Conservation (phyloP, 2,888 invertebrate genomes). For the Pediacus dermestoides region DNA sequence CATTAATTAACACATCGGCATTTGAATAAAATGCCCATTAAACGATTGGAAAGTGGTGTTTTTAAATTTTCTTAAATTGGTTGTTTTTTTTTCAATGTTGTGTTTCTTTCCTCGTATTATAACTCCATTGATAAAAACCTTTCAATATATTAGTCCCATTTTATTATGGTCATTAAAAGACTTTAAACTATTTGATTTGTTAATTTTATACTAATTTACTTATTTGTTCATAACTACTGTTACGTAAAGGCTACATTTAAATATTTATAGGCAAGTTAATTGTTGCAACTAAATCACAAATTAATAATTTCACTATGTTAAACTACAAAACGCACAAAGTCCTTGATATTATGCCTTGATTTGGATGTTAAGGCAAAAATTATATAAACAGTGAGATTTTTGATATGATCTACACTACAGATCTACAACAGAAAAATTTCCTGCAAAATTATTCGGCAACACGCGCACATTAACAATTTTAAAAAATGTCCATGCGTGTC, state of each 20-base stretch:
- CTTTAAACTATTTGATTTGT: conserved; percentile 26
- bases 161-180: conserved; percentile 27
- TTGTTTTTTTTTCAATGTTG: conserved; percentile 20
- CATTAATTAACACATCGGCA: conserved; percentile 51
- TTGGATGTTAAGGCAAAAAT: too few relatives aligned
- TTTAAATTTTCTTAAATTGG: conserved; percentile 33
- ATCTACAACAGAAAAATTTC: too few relatives aligned
- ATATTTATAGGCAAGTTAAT: background rate
- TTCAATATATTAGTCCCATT: conserved; percentile 32
- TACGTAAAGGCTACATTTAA: background rate
- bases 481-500: too few relatives aligned
- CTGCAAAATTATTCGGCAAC: too few relatives aligned
- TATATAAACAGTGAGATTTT: too few relatives aligned
- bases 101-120: conserved; percentile 19
- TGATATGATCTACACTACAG: too few relatives aligned
- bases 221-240: conserved; percentile 19
- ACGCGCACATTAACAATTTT: too few relatives aligned
- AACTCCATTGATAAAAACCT: conserved; percentile 32
- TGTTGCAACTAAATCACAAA: background rate
- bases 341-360: too few relatives aligned
- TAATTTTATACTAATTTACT: conserved; percentile 35
- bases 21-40: conserved; percentile 51
- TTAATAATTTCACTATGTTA: background rate
- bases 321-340: background rate
- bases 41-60: conserved; percentile 46